Conservation (phyloP, 1,140 invertebrate species). For the Macrotrachela quadricornifera region DNA sequence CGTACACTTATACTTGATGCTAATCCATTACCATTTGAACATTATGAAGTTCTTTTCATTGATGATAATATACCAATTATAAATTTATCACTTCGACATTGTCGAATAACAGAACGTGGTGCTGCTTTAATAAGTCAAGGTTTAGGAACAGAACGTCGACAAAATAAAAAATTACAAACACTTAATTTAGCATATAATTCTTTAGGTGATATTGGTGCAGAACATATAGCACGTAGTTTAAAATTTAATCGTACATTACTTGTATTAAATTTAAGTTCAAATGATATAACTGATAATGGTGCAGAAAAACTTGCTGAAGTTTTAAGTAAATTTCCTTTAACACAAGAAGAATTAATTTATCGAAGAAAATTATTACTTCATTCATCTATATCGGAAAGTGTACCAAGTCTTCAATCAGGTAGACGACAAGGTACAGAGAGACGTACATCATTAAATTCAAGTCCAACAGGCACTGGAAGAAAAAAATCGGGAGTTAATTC, state of each 20-base stretch:
- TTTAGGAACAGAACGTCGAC: conserved; percentile 16
- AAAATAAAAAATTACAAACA: conserved; percentile 22
- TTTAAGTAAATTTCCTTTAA: conserved; percentile 23
- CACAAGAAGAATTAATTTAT: conserved; percentile 26
- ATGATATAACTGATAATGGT: conserved; percentile 23
- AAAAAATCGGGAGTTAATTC: too few relatives aligned
- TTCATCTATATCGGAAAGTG: too few relatives aligned
- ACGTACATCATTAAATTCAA: too few relatives aligned
- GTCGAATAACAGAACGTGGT: conserved; percentile 21
- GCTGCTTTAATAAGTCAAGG: conserved; percentile 17
- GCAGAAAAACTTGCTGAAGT: conserved; percentile 22
- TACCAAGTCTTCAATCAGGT: too few relatives aligned
- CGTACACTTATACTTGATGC: conserved; percentile 25
- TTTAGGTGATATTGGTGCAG: conserved; percentile 21
- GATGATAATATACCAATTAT: conserved; percentile 21
- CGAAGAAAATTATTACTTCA: conserved; percentile 13
- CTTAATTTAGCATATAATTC: conserved; percentile 24
- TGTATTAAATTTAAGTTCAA: conserved; percentile 19
- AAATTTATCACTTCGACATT: conserved; percentile 23
- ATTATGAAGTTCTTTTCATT: conserved; percentile 19
- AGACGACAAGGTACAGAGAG: too few relatives aligned
- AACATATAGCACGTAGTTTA: conserved; percentile 22
- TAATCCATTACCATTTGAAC: conserved; percentile 19
- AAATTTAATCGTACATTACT: conserved; percentile 24
- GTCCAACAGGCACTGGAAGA: too few relatives aligned